Evolutionary conservation across 64 coral and sea anemone genomes (phyloP), one percentile per base, ranked within the genome.

Genomic region (Stichodactyla helianthus): DNA sequence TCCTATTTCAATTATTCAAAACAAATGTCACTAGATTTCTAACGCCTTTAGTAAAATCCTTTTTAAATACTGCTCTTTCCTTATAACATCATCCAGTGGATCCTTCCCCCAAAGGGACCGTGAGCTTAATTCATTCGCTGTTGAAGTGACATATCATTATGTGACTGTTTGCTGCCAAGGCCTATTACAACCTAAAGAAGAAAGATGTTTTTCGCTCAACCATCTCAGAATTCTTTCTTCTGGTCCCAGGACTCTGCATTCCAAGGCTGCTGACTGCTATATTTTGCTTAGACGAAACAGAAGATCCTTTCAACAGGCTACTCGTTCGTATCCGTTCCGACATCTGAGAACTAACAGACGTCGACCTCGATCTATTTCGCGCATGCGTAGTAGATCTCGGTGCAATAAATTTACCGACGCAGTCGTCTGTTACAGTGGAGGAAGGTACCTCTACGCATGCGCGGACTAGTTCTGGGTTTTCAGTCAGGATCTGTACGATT

Each of bases 381-480:
- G 17, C 78, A 54, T 81, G 78, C 52, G 50, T 51, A 81, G 5
- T 51, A 19, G 50, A n/a, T 16, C 17, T 81, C 5, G 78, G 50
- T 52, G 52, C 83, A 28, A 44, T 0, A 25, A 89, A 89, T 55
- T 59, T 83, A 7, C 23, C 88, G 27, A 89, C 55, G 27, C 88
- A 57, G 23, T 84, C 57, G 51, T 89, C 82, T 12, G 56, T 82
- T 35, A 89, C 52, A 5, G 88, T 89, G 3, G 88, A 83, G 5
- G 51, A 68, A n/a, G 88, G 54, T 1, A 89, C 82, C 17, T 77
- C 64, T 70, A 89, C 80, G 17, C 88, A 84, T 59, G 88, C 81
- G 26, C 31, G 61, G 15, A 89, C 88, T 35, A 89, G 16, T 25
- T 89, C 88, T 17, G 81, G 81, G 12, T 84, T 84, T 76, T 89